Conservation (phyloP, 2,888 invertebrate genomes). For the Hyalella azteca region DNA sequence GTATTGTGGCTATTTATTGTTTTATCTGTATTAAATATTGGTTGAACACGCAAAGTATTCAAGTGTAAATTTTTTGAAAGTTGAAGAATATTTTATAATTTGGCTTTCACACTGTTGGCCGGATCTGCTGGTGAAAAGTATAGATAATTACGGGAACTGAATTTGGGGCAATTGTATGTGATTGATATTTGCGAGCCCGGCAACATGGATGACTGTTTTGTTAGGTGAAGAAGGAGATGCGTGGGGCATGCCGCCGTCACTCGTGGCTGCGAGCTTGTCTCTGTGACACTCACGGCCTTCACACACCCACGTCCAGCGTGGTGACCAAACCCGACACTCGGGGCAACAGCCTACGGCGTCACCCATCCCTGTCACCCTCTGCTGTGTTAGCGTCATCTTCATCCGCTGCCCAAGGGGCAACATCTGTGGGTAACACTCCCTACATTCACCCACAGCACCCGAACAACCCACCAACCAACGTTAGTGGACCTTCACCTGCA, state of each 20-base stretch:
- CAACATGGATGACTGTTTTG: constrained; percentile 9
- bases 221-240: constrained; percentile 58
- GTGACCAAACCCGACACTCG: constrained; percentile 24
- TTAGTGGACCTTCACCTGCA: background rate
- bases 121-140: too few relatives aligned
- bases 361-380: constrained; percentile 22
- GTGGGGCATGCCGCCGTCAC: constrained; percentile 56
- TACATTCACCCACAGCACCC: background rate
- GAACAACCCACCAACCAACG: background rate
- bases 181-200: too few relatives aligned
- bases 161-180: too few relatives aligned
- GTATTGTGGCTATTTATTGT: too few relatives aligned
- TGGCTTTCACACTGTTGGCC: too few relatives aligned
- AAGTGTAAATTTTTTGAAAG: too few relatives aligned
- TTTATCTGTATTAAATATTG: too few relatives aligned
- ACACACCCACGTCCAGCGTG: constrained; percentile 42
- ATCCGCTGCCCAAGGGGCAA: background rate
- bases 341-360: constrained; percentile 9
- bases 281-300: constrained; percentile 52
- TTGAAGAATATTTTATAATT: too few relatives aligned
- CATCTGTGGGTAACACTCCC: constrained; percentile 35
- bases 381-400: constrained; percentile 1
- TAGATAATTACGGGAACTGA: too few relatives aligned
- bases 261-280: constrained; percentile 58
- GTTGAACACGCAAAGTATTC: too few relatives aligned